Conservation (phyloP, 1,140 invertebrate genomes). For the Parasteatoda tepidariorum region DNA sequence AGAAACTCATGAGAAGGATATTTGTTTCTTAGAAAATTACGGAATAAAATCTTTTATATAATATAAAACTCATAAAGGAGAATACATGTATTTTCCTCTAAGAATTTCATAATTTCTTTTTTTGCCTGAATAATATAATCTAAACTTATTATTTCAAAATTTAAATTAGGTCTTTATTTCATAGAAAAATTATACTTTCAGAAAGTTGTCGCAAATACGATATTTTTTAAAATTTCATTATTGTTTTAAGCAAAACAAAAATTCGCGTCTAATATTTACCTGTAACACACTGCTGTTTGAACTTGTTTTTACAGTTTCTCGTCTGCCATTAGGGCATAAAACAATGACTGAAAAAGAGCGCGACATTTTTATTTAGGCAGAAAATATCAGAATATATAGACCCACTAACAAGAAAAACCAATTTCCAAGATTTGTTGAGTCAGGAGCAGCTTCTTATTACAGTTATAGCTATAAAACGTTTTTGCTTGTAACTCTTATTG, state of each 20-base stretch:
- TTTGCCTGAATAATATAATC: neutral
- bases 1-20: too few relatives aligned
- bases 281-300: constrained; percentile 41
- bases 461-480: too few relatives aligned
- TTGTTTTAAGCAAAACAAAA: neutral
- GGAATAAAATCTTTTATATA: too few relatives aligned
- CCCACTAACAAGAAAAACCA: too few relatives aligned
- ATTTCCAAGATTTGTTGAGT: too few relatives aligned
- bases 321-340: constrained; percentile 37
- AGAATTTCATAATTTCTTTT: neutral
- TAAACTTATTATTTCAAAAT: neutral
- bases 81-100: too few relatives aligned
- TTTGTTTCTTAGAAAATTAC: too few relatives aligned
- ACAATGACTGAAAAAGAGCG: constrained; percentile 2
- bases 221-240: neutral
- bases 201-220: neutral
- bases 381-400: too few relatives aligned
- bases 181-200: neutral
- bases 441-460: too few relatives aligned
- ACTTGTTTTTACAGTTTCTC: constrained; percentile 28
- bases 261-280: constrained; percentile 5
- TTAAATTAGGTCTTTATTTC: neutral
- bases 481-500: too few relatives aligned
- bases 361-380: constrained; percentile 6
- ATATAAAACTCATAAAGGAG: too few relatives aligned